These are phyloP conservation scores for Pandemis heparana DNA, from an alignment of 2,888 invertebrate species.

Conservation along the genomic window DNA sequence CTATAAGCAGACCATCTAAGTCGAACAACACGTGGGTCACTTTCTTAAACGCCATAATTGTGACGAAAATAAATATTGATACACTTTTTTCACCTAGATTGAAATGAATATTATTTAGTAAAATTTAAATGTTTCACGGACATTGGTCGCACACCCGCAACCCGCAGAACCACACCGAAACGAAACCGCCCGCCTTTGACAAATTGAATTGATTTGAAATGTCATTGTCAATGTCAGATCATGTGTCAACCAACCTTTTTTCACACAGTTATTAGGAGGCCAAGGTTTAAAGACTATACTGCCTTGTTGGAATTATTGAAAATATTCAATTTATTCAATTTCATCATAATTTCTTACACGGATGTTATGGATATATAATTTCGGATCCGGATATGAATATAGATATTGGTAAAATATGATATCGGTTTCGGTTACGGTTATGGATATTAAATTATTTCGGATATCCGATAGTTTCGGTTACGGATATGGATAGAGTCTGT, in stretches of 20 bases:
- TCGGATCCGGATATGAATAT: too few relatives aligned
- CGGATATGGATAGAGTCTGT: too few relatives aligned
- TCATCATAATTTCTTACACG: too few relatives aligned
- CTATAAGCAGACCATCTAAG: constrained; percentile 86
- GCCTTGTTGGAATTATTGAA: background rate
- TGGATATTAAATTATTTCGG: too few relatives aligned
- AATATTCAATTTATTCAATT: too few relatives aligned
- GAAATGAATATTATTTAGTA: background rate
- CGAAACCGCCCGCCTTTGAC: too few relatives aligned
- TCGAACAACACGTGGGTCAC: constrained; percentile 87
- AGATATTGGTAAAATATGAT: too few relatives aligned
- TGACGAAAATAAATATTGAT: constrained; percentile 4
- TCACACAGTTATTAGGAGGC: background rate
- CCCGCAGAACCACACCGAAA: too few relatives aligned
- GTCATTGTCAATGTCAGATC: background rate
- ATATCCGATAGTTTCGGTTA: too few relatives aligned
- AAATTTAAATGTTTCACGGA: background rate
- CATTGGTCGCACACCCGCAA: too few relatives aligned
- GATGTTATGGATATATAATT: too few relatives aligned
- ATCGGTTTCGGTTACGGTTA: too few relatives aligned
- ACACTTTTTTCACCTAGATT: background rate
- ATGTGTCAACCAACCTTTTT: background rate
- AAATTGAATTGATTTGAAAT: background rate
- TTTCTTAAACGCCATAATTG: constrained; percentile 68
- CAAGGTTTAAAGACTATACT: background rate